Evolutionary conservation across 1,140 invertebrate species (phyloP), one percentile per base, ranked within the genome.

Genomic region (Papilio aristodemus): DNA sequence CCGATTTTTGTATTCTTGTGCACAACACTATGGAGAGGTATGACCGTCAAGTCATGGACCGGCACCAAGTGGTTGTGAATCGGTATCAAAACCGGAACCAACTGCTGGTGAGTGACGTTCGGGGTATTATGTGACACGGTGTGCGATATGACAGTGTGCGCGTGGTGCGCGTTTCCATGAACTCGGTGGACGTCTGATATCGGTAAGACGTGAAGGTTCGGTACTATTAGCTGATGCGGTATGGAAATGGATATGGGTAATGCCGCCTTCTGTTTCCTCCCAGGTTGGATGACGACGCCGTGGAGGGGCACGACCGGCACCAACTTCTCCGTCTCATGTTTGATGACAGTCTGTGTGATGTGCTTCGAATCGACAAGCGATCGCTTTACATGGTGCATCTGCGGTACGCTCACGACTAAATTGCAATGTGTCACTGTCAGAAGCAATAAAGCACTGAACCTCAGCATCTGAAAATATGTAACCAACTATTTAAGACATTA

Each of bases 41-140:
- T 84, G 2, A 90, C 88, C 0, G 84, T 81, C 19, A 90, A 68
- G 46, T 87, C 84, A 11, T 85, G 86, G 0, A 87, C 71, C 9
- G 78, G 79, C 5, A 87, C 75, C n/a, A 82, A 60, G 22, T 54
- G 46, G 38, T 77, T 78, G 19, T 83, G 71, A 19, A 64, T 59
- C 22, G 71, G 60, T 32, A 72, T 39, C 36, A 69, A 46, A 7
- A 69, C 59, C 10, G 71, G 60, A 0, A 72, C 46, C n/a, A 69
- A 32, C 14, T 58, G 17, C 0, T 72, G 73, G 59, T 86, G 80
- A 0, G 80, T 75, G 17, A 78, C 72, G n/a, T 83, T 83, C 0
- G 72, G n/a, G 0, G 63, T 54, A 0, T 63, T 67, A 25, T 80
- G 78, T 0, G 77, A 72, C 2, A 78, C 66, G 4, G 77, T 79